phyloP scores from a whole-genome alignment of 1,140 invertebrate genomes.

The Listronotus oregonensis region DNA sequence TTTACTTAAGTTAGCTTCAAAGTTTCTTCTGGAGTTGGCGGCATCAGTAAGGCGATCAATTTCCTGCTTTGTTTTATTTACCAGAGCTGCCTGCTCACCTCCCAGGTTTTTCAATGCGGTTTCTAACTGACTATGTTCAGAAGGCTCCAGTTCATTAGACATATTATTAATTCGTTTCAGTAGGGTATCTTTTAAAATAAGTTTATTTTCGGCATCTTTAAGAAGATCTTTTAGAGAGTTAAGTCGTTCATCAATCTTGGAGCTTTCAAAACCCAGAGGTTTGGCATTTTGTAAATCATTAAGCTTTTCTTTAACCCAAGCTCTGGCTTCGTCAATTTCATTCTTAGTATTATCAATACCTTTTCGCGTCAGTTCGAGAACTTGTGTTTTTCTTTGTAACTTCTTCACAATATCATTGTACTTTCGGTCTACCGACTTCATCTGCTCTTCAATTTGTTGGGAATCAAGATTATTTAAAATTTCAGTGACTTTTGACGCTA shows the following conservation, averaged over 20 bases:
- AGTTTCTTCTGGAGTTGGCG: conserved; percentile 70
- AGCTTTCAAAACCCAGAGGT: conserved; percentile 75
- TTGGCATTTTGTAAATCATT: conserved; percentile 68
- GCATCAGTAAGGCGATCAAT: conserved; percentile 71
- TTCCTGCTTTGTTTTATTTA: conserved; percentile 71
- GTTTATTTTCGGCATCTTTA: conserved; percentile 85
- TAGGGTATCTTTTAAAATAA: conserved; percentile 78
- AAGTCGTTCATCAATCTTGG: conserved; percentile 73
- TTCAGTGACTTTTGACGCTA: conserved; percentile 73
- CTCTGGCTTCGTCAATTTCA: conserved; percentile 75
- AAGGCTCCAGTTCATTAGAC: conserved; percentile 81
- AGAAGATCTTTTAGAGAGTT: conserved; percentile 72
- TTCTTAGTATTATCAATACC: conserved; percentile 75
- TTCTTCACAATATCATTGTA: conserved; percentile 83
- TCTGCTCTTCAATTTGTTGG: conserved; percentile 87
- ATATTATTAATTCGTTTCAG: conserved; percentile 83
- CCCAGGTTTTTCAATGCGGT: conserved; percentile 67
- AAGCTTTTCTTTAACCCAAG: conserved; percentile 81
- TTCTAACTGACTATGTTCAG: conserved; percentile 75
- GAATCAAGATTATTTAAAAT: conserved; percentile 85
- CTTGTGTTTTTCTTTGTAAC: conserved; percentile 79
- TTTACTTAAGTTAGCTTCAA: conserved; percentile 78
- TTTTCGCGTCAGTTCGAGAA: conserved; percentile 79
- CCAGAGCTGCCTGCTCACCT: conserved; percentile 74
- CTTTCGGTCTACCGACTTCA: conserved; percentile 78